Evolutionary conservation across 2,888 invertebrate species (phyloP), one percentile per base, ranked within the genome.

Genomic region (Ypsolopha scabrella): DNA sequence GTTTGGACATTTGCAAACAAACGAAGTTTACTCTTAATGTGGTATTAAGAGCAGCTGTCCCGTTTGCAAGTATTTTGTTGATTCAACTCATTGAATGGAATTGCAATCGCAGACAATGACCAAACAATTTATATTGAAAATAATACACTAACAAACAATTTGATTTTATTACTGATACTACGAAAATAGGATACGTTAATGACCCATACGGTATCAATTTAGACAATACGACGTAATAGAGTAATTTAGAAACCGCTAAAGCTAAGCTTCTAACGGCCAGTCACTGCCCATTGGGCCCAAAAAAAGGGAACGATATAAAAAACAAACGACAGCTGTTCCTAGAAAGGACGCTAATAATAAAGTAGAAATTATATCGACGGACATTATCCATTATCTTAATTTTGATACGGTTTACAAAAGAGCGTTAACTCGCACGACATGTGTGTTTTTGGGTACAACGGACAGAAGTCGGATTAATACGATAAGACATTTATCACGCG

Each of bases 321-420:
- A 74, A 72, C 75, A 75, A 67, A 67, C 72, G 74, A 78, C 82
- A 82, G 81, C 74, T 83, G 71, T 55, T 61, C 48, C 72, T 68
- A 66, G 60, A 62, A 66, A 67, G 68, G 70, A 65, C 65, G 70
- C 72, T 75, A 73, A 75, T 75, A 80, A 77, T 77, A 75, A 73
- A 76, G 72, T 76, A 71, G 75, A 72, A 75, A 75, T 77, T 76
- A 54, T 54, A 54, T 72, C 70, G 72, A 70, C 75, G 74, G 80
- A 75, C 80, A 79, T 73, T 75, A 73, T 68, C 71, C 77, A 85
- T 83, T 85, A 86, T 85, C 85, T 83, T 79, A 83, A 83, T 83
- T 80, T 75, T 78, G 80, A 82, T 80, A 82, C 75, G 79, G 72
- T 70, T 68, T 73, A 85, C 82, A 81, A 81, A 82, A 80, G 70